A percentile compares a stretch with the other conserved stretches of the same genome.
phyloP scores from a whole-genome alignment of 2,113 vertebrate genomes.

The Dromaius novaehollandiae region DNA sequence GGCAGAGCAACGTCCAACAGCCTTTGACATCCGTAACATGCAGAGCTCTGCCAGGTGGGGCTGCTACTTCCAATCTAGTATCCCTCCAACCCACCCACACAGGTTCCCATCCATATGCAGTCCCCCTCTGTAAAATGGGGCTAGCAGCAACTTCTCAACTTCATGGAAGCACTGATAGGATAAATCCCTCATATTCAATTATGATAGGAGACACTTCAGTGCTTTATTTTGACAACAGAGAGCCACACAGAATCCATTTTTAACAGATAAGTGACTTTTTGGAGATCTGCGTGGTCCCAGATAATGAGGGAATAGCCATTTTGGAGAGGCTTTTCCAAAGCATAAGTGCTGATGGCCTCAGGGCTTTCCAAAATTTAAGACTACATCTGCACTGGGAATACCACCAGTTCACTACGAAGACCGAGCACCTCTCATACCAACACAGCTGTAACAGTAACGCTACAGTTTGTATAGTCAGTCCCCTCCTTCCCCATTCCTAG shows the following conservation, averaged over 20 bases:
- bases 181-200: neutral
- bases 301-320: neutral
- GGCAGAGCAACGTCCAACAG: neutral
- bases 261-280: neutral
- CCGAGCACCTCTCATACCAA: neutral
- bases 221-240: neutral
- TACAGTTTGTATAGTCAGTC: fast-evolving
- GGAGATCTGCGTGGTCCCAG: neutral
- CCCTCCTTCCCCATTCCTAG: neutral
- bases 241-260: neutral
- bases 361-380: neutral
- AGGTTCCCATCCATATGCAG: neutral
- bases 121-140: neutral
- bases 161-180: neutral
- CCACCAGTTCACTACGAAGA: neutral
- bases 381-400: fast-evolving
- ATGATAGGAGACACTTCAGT: neutral
- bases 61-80: neutral
- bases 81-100: neutral
- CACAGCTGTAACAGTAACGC: no score
- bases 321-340: neutral
- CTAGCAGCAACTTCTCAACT: neutral
- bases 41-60: neutral
- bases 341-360: neutral
- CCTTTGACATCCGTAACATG: neutral